phyloP scores from a whole-genome alignment of 2,113 vertebrate species.

The Corythornis madagascariensis region DNA sequence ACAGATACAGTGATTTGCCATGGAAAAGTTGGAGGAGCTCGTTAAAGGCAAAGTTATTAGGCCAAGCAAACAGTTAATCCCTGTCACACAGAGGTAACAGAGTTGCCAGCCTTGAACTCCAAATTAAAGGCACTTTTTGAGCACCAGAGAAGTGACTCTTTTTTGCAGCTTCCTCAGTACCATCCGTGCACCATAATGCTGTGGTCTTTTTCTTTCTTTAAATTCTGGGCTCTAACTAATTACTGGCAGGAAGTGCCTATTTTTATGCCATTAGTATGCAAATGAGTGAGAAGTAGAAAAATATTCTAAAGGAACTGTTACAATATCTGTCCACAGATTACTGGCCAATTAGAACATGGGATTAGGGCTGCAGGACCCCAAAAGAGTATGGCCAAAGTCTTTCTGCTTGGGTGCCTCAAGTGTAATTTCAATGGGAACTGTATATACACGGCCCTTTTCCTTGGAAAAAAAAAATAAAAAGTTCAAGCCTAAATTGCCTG shows the following conservation, averaged over 20 bases:
- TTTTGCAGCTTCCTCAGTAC: slow-evolving; percentile 71
- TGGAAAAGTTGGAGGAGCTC: slow-evolving; percentile 28
- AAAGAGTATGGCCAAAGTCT: slow-evolving; percentile 63
- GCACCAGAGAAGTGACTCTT: slow-evolving; percentile 60
- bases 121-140: slow-evolving; percentile 65
- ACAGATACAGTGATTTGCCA: slow-evolving; percentile 35
- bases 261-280: slow-evolving; percentile 76
- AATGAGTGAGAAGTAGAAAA: slow-evolving; percentile 73
- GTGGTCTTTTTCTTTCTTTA: slow-evolving; percentile 71
- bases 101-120: slow-evolving; percentile 61
- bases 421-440: slow-evolving; percentile 60
- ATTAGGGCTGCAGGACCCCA: slow-evolving; percentile 53
- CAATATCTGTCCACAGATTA: slow-evolving; percentile 72
- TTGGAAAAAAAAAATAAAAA: background rate
- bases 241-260: slow-evolving; percentile 74
- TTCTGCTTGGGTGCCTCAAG: slow-evolving; percentile 61
- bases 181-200: slow-evolving; percentile 71
- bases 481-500: slow-evolving; percentile 40
- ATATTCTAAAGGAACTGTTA: slow-evolving; percentile 75
- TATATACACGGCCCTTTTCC: slow-evolving; percentile 33
- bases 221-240: slow-evolving; percentile 72
- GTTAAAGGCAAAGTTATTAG: slow-evolving; percentile 69
- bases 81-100: slow-evolving; percentile 67
- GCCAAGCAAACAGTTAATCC: slow-evolving; percentile 68
- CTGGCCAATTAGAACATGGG: slow-evolving; percentile 71